Conservation (phyloP, 2,888 invertebrate genomes). For the Mythimna pallens region DNA sequence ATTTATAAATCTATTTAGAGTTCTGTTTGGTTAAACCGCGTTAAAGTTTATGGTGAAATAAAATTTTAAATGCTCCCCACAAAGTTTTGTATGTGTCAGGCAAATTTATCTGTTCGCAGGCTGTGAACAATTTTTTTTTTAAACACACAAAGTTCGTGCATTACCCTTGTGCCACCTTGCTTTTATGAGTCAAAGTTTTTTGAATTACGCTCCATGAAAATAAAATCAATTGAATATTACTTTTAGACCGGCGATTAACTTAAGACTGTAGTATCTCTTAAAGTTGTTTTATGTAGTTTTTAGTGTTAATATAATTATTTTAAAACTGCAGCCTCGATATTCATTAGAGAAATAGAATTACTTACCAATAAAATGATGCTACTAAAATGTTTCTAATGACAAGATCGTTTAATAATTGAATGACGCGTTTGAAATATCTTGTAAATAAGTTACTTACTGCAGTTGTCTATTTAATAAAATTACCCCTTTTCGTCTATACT, state of each 20-base stretch:
- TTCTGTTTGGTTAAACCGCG: constrained; percentile 79
- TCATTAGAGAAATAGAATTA: constrained; percentile 21
- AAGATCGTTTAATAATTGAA: not conserved
- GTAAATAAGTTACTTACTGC: not conserved
- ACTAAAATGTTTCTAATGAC: not conserved
- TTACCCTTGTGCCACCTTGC: constrained; percentile 46
- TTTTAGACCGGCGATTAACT: constrained; percentile 16
- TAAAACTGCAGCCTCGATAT: constrained; percentile 14
- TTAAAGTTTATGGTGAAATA: constrained; percentile 77
- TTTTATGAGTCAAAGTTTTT: constrained; percentile 60
- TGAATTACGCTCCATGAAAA: constrained; percentile 42
- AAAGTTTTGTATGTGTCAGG: constrained; percentile 66
- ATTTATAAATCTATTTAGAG: constrained; percentile 87
- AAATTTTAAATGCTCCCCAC: constrained; percentile 69
- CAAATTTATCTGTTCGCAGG: constrained; percentile 62
- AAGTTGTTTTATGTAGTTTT: constrained; percentile 13
- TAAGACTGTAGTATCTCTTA: not conserved
- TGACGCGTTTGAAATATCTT: not conserved
- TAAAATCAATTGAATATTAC: constrained; percentile 39
- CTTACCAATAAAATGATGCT: constrained; percentile 4
- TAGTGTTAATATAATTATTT: constrained; percentile 30
- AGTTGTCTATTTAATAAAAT: not conserved
- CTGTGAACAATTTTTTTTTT: constrained; percentile 49
- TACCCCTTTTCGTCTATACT: too few relatives aligned
- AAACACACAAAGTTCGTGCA: constrained; percentile 47